phyloP scores from a whole-genome alignment of 2,113 vertebrate genomes.

The Aspiorhynchus laticeps region DNA sequence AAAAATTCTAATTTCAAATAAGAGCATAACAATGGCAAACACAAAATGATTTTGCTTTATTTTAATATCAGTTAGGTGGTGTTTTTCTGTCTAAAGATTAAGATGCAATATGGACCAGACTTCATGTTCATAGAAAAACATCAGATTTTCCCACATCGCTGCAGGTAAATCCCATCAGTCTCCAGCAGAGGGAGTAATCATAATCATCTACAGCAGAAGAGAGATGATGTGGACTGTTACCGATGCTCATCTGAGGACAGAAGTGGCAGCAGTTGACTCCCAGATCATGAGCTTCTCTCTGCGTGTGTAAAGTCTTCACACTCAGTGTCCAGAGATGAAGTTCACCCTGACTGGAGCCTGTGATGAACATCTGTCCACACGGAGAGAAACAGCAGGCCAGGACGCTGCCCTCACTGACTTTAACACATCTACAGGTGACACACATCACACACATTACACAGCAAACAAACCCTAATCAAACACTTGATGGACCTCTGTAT shows the following conservation, averaged over 20 bases:
- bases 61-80: background rate
- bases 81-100: background rate
- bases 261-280: conserved; percentile 87
- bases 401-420: conserved; percentile 81
- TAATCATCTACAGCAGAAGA: background rate
- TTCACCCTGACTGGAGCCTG: conserved; percentile 84
- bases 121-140: too few species aligned
- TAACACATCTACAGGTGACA: conserved; percentile 71
- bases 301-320: conserved; percentile 76
- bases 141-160: background rate
- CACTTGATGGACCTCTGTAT: background rate
- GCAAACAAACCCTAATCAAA: background rate
- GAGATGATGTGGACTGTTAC: conserved; percentile 43
- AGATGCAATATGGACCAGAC: too few species aligned
- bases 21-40: too few species aligned
- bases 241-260: conserved; percentile 68
- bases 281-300: conserved; percentile 86
- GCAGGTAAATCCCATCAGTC: background rate
- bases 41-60: too few species aligned
- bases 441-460: background rate
- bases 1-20: too few species aligned
- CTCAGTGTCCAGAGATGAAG: conserved; percentile 84
- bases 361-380: conserved; percentile 81
- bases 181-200: background rate
- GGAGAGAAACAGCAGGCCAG: conserved; percentile 87